These are phyloP conservation scores for Odontamblyopus lacepedii DNA, from an alignment of 2,797 vertebrate genomes.

Conservation along the genomic window DNA sequence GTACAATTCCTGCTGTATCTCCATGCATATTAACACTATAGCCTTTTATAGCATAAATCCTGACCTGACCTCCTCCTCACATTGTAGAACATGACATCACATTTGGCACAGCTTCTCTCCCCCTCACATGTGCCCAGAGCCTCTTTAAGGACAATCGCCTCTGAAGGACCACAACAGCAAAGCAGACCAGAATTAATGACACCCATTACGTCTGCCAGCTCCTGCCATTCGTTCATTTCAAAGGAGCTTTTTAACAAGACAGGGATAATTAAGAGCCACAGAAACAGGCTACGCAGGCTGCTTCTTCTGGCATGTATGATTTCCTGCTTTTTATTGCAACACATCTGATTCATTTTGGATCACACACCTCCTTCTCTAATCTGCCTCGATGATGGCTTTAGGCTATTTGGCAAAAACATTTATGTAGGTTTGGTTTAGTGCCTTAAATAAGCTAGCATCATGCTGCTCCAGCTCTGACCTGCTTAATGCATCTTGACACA, in stretches of 20 bases:
- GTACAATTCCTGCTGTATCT: neutral
- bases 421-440: slow-evolving; percentile 57
- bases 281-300: slow-evolving; percentile 28
- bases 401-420: slow-evolving; percentile 71
- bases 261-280: slow-evolving; percentile 53
- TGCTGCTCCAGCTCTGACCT: slow-evolving; percentile 52
- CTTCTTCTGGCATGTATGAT: slow-evolving; percentile 50
- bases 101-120: neutral
- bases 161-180: slow-evolving; percentile 64
- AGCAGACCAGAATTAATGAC: slow-evolving; percentile 74
- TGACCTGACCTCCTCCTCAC: neutral
- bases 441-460: slow-evolving; percentile 62
- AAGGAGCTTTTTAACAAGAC: slow-evolving; percentile 59
- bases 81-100: neutral
- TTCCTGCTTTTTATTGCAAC: slow-evolving; percentile 49
- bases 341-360: slow-evolving; percentile 60
- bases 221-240: slow-evolving; percentile 63
- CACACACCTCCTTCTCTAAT: slow-evolving; percentile 51
- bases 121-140: slow-evolving; percentile 14
- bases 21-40: neutral
- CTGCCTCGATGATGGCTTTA: slow-evolving; percentile 58
- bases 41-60: neutral
- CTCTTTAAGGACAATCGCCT: slow-evolving; percentile 62
- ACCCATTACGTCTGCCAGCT: slow-evolving; percentile 60
- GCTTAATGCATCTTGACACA: slow-evolving; percentile 64